Evolutionary conservation across 1,140 invertebrate genomes (phyloP).

Genomic region (Vanessa atalanta): DNA sequence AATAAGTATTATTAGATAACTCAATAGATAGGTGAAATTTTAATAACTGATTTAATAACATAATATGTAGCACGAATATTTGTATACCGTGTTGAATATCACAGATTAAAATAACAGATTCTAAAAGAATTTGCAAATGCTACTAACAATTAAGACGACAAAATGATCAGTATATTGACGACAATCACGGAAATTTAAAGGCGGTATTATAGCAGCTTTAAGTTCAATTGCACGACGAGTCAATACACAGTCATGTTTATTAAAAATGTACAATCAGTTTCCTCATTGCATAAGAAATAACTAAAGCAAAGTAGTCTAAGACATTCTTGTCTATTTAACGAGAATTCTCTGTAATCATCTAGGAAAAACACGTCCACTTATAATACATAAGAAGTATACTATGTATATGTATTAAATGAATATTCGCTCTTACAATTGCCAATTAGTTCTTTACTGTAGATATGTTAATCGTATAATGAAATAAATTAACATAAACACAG

Average conservation of each 20-base stretch:
- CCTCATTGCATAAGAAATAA: slow-evolving; percentile 31
- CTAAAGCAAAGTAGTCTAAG: not conserved
- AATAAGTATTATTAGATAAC: too few species aligned
- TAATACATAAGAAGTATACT: slow-evolving; percentile 13
- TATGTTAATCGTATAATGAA: slow-evolving; percentile 62
- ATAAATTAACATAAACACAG: slow-evolving; percentile 63
- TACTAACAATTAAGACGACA: not conserved
- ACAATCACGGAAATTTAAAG: slow-evolving; percentile 11
- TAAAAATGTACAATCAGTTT: slow-evolving; percentile 26
- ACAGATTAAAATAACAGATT: not conserved
- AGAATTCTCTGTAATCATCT: slow-evolving; percentile 22
- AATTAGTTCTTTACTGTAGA: slow-evolving; percentile 40
- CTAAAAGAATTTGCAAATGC: not conserved
- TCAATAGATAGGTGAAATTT: too few species aligned
- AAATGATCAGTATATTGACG: not conserved
- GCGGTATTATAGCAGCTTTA: slow-evolving; percentile 24
- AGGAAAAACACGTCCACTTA: slow-evolving; percentile 19
- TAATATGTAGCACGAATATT: too few species aligned
- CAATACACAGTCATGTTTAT: slow-evolving; percentile 4
- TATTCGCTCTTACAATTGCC: slow-evolving; percentile 27
- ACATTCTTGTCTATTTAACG: slow-evolving; percentile 13
- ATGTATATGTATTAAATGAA: slow-evolving; percentile 16
- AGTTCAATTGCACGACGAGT: slow-evolving; percentile 28
- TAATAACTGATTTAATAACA: too few species aligned
- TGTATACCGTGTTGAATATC: not conserved